Evolutionary conservation across 2,888 invertebrate genomes (phyloP), one percentile per base, ranked within the genome.

Genomic region (Mimas tiliae): DNA sequence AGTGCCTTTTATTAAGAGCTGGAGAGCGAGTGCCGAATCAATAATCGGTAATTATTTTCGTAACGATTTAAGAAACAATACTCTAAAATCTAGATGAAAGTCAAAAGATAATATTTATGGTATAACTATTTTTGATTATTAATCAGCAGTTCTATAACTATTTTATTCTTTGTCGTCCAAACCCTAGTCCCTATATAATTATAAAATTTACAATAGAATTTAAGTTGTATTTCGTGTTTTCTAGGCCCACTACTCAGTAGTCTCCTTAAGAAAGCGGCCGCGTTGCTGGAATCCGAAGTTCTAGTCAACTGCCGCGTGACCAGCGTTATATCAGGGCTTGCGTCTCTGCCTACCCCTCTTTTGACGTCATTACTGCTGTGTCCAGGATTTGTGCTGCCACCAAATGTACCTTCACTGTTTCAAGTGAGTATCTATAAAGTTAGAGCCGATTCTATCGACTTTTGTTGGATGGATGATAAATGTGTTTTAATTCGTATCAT

Each of bases 291-390:
- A 73, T 97, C 98, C 77, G 97, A 97, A 55, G 94, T 98, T 68
- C 96, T 96, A 74, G 96, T 97, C 21, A 98, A 98, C 93, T 95
- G 98, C 69, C 96, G 98, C 77, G 94, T 99, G 71, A 98, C 98
- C 6, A 97, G 97, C 6, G 94, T 98, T 38, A 95, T 99, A 62
- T 96, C 98, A 45, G 95, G 97, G 73, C 94, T 99, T 72, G 97
- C 98, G 6, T 95, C 97, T 68, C 97, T 98, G 87, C 98, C 99
- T 0, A 97, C 98, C 75, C 98, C 98, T 7, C 91, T 99, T 65
- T 94, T 99, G 64, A 95, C 97, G 72, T 97, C 98, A 3, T 96
- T 98, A 84, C 94, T 99, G 58, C 94, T 99, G 70, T 97, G 98
- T 80, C 96, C 97, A 69, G 85, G 95, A 96, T 81, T 83, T 76